These are phyloP conservation scores for Coilia nasus DNA, from an alignment of 2,797 vertebrate genomes.

Conservation along the genomic window DNA sequence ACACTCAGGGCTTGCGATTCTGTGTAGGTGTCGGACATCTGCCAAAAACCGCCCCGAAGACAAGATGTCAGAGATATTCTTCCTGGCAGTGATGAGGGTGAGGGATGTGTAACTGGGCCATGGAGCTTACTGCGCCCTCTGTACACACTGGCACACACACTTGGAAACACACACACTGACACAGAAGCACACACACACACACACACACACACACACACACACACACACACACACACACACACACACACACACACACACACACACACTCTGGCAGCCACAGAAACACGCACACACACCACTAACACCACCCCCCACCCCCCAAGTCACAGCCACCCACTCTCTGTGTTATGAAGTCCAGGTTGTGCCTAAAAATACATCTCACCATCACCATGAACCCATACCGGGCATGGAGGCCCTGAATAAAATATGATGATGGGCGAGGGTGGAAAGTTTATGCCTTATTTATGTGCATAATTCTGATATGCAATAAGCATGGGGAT, in stretches of 20 bases:
- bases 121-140: neutral
- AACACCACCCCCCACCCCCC: neutral
- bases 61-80: neutral
- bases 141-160: neutral
- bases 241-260: neutral
- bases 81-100: neutral
- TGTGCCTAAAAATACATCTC: slow-evolving; percentile 1
- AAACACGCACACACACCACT: neutral
- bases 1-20: neutral
- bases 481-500: neutral
- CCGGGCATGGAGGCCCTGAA: neutral
- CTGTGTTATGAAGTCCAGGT: neutral
- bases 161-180: neutral
- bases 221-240: neutral
- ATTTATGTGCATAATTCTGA: slow-evolving; percentile 22
- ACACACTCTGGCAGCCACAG: neutral
- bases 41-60: neutral
- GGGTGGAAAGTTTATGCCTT: slow-evolving; percentile 21
- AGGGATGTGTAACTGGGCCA: neutral
- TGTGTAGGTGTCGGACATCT: slow-evolving; percentile 2
- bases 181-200: neutral
- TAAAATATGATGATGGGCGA: slow-evolving; percentile 23
- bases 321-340: neutral
- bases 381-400: neutral
- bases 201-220: neutral